phyloP scores from a whole-genome alignment of 2,888 invertebrate species.

The Drosophila formosana region DNA sequence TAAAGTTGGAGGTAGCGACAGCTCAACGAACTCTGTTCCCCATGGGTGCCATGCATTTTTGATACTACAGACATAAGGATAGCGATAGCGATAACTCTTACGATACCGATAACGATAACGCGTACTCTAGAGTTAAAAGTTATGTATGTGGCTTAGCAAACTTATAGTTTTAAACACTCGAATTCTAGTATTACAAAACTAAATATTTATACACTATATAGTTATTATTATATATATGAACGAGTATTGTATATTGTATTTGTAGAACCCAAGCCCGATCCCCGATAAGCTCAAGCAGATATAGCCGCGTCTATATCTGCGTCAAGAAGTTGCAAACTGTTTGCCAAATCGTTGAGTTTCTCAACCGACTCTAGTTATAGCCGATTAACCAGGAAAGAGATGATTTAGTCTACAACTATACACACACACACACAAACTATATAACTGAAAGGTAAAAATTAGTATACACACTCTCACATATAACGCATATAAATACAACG shows the following conservation, averaged over 20 bases:
- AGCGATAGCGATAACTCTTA: too few species aligned
- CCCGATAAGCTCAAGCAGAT: constrained; percentile 26
- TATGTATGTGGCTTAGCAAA: constrained; percentile 79
- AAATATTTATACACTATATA: constrained; percentile 31
- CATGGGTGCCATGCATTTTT: constrained; percentile 79
- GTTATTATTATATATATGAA: constrained; percentile 24
- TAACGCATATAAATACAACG: constrained; percentile 29
- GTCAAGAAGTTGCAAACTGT: constrained; percentile 62
- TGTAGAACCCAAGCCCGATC: background rate
- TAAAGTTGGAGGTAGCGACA: constrained; percentile 23
- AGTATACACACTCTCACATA: constrained; percentile 35
- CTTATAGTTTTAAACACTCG: constrained; percentile 77
- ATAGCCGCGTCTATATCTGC: constrained; percentile 30
- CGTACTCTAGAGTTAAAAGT: constrained; percentile 57
- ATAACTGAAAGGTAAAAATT: constrained; percentile 28
- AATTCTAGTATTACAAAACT: constrained; percentile 54
- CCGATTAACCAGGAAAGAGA: constrained; percentile 31
- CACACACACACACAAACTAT: background rate
- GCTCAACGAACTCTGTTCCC: constrained; percentile 80
- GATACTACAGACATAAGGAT: constrained; percentile 54
- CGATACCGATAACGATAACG: constrained; percentile 21
- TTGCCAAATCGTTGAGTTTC: constrained; percentile 77
- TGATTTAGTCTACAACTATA: constrained; percentile 25
- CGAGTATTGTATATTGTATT: constrained; percentile 17
- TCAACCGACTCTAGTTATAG: constrained; percentile 75